These are phyloP conservation scores for Agrilus biguttatus DNA, from an alignment of 2,888 invertebrate genomes.

Conservation along the genomic window DNA sequence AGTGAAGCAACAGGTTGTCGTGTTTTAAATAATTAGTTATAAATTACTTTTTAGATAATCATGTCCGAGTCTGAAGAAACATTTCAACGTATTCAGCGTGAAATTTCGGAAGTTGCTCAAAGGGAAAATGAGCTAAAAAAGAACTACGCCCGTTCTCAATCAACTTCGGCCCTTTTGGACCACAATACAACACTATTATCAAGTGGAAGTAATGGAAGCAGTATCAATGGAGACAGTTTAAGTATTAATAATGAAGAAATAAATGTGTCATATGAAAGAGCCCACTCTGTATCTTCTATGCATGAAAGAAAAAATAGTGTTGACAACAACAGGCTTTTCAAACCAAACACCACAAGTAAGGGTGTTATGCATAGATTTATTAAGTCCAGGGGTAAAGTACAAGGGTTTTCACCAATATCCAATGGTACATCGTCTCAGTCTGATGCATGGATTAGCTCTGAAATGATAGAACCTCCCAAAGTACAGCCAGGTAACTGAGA, in stretches of 20 bases:
- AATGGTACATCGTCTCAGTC: conserved; percentile 3
- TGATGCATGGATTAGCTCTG: conserved; percentile 11
- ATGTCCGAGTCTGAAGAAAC: conserved; percentile 42
- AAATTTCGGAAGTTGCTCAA: conserved; percentile 75
- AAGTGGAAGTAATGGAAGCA: no score
- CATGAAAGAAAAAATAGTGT: conserved; percentile 8
- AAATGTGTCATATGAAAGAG: conserved; percentile 2
- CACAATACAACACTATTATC: conserved; percentile 14
- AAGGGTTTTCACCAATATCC: conserved; percentile 22
- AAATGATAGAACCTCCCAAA: conserved; percentile 10
- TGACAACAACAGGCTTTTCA: conserved; percentile 42
- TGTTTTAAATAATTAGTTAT: no score
- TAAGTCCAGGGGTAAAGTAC: conserved; percentile 60
- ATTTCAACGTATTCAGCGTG: conserved; percentile 70
- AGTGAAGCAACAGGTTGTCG: no score
- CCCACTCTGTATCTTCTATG: conserved; percentile 2
- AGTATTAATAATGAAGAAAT: neutral
- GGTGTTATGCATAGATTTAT: conserved; percentile 79
- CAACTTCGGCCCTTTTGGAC: conserved; percentile 17
- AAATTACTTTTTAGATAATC: no score
- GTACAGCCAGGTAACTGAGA: conserved; percentile 4
- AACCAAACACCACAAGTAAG: conserved; percentile 38
- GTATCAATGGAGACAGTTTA: neutral
- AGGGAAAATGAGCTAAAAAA: conserved; percentile 69
- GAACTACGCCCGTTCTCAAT: conserved; percentile 29